phyloP scores from a whole-genome alignment of 2,797 vertebrate species.

The Lutjanus argentimaculatus region DNA sequence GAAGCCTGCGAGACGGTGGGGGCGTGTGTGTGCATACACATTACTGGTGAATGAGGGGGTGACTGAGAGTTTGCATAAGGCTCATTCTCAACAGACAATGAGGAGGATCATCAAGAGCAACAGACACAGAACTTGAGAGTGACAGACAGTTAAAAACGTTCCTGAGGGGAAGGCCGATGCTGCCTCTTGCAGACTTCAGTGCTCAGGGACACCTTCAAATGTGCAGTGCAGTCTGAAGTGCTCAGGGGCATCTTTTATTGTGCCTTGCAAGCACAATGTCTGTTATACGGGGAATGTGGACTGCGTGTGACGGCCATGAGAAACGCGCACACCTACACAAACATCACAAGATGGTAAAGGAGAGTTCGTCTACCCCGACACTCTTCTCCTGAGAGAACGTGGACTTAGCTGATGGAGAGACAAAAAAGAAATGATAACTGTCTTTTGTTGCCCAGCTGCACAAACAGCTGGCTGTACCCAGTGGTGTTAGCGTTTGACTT shows the following conservation, averaged over 20 bases:
- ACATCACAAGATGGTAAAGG: not conserved
- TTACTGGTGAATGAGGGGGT: not conserved
- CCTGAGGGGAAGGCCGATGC: not conserved
- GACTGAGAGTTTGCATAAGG: not conserved
- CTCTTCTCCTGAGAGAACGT: not conserved
- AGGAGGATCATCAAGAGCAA: slow-evolving; percentile 7
- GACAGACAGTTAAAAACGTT: not conserved
- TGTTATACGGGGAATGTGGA: not conserved
- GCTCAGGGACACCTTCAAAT: not conserved
- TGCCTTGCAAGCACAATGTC: not conserved
- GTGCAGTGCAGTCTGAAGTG: too few relatives aligned
- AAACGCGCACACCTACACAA: not conserved
- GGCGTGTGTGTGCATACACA: not conserved
- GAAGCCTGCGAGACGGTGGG: not conserved
- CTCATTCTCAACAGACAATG: slow-evolving; percentile 29
- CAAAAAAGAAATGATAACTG: not conserved
- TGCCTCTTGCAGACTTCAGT: slow-evolving; percentile 11
- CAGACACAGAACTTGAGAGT: not conserved
- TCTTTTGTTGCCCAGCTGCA: not conserved
- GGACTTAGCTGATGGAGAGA: not conserved
- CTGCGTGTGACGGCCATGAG: not conserved
- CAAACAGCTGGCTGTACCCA: not conserved
- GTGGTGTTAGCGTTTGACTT: not conserved
- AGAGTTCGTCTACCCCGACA: not conserved
- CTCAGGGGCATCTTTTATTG: slow-evolving; percentile 11